Conservation (phyloP, 2,797 vertebrate genomes). For the Hyperoplus immaculatus region DNA sequence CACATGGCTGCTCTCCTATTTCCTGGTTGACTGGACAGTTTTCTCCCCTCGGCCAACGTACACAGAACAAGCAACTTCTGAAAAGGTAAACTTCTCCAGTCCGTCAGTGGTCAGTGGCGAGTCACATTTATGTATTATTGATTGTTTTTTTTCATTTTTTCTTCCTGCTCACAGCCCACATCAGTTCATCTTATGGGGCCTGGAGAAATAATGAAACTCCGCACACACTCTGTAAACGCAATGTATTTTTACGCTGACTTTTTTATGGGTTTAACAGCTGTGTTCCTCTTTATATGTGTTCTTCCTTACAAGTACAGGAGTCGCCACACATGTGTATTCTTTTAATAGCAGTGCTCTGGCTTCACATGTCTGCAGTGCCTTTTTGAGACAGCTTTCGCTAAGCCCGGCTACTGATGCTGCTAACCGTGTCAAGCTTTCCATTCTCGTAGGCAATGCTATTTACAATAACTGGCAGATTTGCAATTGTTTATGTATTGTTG, state of each 20-base stretch:
- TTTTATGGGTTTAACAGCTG: constrained; percentile 16
- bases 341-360: background rate
- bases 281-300: background rate
- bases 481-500: background rate
- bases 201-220: constrained; percentile 51
- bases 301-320: background rate
- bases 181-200: constrained; percentile 51
- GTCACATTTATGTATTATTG: constrained; percentile 69
- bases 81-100: constrained; percentile 67
- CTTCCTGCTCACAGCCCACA: constrained; percentile 40
- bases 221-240: constrained; percentile 43
- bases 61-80: constrained; percentile 75
- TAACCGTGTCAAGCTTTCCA: background rate
- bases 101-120: constrained; percentile 67
- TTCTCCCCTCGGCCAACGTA: constrained; percentile 60
- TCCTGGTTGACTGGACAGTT: constrained; percentile 80
- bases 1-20: constrained; percentile 80
- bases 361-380: background rate
- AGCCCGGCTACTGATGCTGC: too few species aligned
- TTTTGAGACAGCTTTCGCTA: rapidly evolving
- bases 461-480: background rate
- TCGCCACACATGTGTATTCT: background rate
- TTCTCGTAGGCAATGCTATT: background rate
- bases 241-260: constrained; percentile 26
- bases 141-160: constrained; percentile 39